Conservation (phyloP, 1,140 invertebrate species). For the Oedothorax gibbosus region DNA sequence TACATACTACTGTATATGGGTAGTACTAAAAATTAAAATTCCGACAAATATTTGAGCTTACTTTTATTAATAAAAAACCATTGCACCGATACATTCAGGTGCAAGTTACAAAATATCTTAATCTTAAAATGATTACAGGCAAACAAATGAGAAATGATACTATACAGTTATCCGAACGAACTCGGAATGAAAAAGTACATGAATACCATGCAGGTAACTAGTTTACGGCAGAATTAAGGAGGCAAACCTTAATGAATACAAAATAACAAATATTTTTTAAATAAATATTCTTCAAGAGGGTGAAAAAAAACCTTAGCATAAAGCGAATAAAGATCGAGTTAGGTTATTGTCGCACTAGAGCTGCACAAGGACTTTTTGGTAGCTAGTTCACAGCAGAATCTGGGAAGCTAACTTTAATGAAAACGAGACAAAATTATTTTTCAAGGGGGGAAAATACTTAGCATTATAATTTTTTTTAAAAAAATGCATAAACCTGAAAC, state of each 20-base stretch:
- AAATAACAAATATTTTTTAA: neutral
- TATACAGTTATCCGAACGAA: conserved; percentile 15
- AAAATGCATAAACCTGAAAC: too few relatives aligned
- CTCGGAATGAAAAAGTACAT: neutral
- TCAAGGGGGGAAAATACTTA: too few relatives aligned
- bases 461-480: too few relatives aligned
- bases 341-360: neutral
- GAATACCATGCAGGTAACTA: neutral
- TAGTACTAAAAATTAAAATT: too few relatives aligned
- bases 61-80: conserved; percentile 14
- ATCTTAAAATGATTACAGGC: neutral
- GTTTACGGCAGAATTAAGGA: neutral
- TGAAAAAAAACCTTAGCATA: neutral
- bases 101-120: conserved; percentile 23
- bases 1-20: too few relatives aligned
- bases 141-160: neutral
- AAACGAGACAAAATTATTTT: too few relatives aligned
- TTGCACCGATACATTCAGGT: conserved; percentile 30
- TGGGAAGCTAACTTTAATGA: too few relatives aligned
- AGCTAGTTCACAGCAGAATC: neutral
- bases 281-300: neutral
- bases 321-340: neutral
- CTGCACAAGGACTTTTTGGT: neutral
- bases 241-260: neutral
- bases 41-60: neutral